Base-by-base conservation (phyloP, 2,797 vertebrate genomes). In the Peromyscus aztecus region DNA sequence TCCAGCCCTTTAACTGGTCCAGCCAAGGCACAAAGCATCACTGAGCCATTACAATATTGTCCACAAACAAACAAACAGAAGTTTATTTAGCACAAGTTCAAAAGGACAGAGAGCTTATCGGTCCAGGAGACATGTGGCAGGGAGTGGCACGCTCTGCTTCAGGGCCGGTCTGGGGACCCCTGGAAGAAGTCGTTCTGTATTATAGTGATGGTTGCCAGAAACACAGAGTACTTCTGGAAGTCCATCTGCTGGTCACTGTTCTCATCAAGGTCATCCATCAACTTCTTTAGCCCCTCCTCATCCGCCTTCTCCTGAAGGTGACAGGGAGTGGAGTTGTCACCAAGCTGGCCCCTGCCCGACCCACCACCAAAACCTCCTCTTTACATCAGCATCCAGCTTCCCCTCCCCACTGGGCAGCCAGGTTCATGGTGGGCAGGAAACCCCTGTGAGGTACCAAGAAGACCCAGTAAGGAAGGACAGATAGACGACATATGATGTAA, bases 211-310 rank as follows among this genome's bases (percentile, higher is more conserved):
- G 97, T 90, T 6, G 87, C 83, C 69, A 99, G 87, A 78, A 99
- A 67, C 9, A 17, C 96, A 0, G 97, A 94, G 0, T 97, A 99
- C 97, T 99, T 99, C 3, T 71, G 7, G 97, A 99, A 99, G 96
- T 99, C 98, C 95, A 99, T 98, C 3, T 82, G 92, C 95, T 98
- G 98, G 93, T 98, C 98, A 8, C 97, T 86, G 97, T 99, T 98
- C 2, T 34, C 0, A 55, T 99, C 98, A 67, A 99, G 89, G 3
- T 97, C 90, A 0, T 89, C 81, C 98, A 99, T 98, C 97, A 99
- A 81, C 8, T 11, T 7, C 82, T 99, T 98, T 14, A 99, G 6
- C 0, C 55, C 97, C 9, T 83, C 80, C 85, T 97, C 97, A 4
- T 97, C 73, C 21, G 96, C 91, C 77, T 94, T 93, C 10, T 95